These are phyloP conservation scores for Pollimyrus isidori DNA, from an alignment of 2,113 vertebrate species.

Conservation along the genomic window DNA sequence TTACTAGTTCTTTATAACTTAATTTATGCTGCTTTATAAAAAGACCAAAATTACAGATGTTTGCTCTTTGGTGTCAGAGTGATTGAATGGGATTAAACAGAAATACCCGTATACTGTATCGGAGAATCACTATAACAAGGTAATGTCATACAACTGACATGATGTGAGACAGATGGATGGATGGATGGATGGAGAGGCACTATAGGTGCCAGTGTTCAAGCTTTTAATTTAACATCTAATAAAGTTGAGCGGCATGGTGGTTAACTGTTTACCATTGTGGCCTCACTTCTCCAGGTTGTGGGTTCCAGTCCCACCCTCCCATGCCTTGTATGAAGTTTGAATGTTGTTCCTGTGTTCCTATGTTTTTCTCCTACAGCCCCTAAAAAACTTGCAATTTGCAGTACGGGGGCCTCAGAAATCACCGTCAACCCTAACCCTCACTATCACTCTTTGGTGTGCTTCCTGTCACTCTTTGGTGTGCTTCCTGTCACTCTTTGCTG, in stretches of 20 bases:
- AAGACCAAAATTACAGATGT: background rate
- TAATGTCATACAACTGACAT: background rate
- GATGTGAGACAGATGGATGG: background rate
- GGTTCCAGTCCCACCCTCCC: background rate
- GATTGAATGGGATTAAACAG: background rate
- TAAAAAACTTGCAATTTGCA: background rate
- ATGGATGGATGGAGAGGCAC: background rate
- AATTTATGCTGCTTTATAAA: background rate
- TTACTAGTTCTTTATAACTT: background rate
- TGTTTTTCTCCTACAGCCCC: background rate
- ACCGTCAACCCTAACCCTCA: no score
- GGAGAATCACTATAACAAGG: background rate
- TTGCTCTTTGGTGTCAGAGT: background rate
- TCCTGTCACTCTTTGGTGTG: no score
- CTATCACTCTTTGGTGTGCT: no score
- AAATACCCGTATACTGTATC: background rate
- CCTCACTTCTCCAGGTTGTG: background rate
- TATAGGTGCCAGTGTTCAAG: background rate
- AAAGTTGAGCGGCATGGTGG: background rate
- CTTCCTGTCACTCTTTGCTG: background rate
- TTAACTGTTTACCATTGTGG: no score
- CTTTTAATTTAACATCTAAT: background rate
- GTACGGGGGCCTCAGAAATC: background rate
- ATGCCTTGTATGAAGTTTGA: background rate
- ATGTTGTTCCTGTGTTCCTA: background rate